These are phyloP conservation scores for Microchrysa polita DNA, from an alignment of 2,888 invertebrate species.

Conservation along the genomic window DNA sequence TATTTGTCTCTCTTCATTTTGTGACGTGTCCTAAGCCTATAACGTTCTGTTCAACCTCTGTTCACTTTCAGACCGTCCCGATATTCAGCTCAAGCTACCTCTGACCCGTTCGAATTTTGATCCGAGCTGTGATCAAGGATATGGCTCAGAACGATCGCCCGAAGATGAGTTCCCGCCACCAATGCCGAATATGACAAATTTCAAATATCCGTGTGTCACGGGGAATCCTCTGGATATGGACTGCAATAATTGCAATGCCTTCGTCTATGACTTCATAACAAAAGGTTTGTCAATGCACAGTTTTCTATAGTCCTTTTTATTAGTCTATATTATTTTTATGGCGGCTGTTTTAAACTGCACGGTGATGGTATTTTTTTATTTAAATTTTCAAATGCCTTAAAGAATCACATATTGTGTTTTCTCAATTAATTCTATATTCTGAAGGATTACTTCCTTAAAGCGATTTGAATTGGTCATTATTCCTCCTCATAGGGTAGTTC, in stretches of 20 bases:
- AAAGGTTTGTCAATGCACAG: conserved; percentile 68
- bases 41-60: conserved; percentile 1
- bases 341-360: no score
- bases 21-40: no score
- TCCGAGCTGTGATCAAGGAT: conserved; percentile 76
- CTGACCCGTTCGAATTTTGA: conserved; percentile 59
- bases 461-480: no score
- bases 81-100: conserved; percentile 51
- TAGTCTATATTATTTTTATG: conserved; percentile 4
- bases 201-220: conserved; percentile 25
- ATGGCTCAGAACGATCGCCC: conserved; percentile 79
- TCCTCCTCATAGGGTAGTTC: no score
- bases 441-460: no score
- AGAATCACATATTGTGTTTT: no score
- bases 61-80: conserved; percentile 48
- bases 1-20: no score
- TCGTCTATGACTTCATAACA: conserved; percentile 74
- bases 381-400: no score
- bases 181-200: conserved; percentile 61
- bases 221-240: conserved; percentile 43
- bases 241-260: conserved; percentile 50
- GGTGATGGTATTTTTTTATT: no score
- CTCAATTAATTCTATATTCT: no score
- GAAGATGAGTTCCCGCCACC: conserved; percentile 80
- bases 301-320: neutral